These are phyloP conservation scores for Aplochiton taeniatus DNA, from an alignment of 2,797 vertebrate genomes.

Conservation along the genomic window DNA sequence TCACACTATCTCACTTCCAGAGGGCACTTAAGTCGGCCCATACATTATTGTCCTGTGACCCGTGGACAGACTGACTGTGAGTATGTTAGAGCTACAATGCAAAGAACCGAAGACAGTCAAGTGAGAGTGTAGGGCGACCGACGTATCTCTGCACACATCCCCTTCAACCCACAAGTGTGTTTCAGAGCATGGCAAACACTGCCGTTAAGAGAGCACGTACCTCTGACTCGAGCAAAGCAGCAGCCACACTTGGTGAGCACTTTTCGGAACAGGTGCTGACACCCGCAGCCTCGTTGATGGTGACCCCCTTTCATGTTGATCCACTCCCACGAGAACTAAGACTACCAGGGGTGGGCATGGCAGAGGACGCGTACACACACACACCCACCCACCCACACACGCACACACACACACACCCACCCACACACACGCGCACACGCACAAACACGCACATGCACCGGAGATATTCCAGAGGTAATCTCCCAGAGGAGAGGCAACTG, in stretches of 20 bases:
- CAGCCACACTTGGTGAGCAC: constrained; percentile 86
- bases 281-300: constrained; percentile 80
- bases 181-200: not conserved
- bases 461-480: constrained; percentile 42
- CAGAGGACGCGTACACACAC: constrained; percentile 29
- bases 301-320: constrained; percentile 83
- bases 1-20: not conserved
- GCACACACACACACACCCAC: constrained; percentile 12
- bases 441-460: constrained; percentile 8
- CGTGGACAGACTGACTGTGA: not conserved
- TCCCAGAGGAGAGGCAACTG: constrained; percentile 14
- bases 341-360: constrained; percentile 52
- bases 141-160: too few relatives aligned
- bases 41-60: not conserved
- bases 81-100: not conserved
- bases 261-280: constrained; percentile 86
- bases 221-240: constrained; percentile 81
- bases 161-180: too few relatives aligned
- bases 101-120: too few relatives aligned
- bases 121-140: too few relatives aligned
- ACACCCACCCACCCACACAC: constrained; percentile 2
- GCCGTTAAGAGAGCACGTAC: constrained; percentile 65
- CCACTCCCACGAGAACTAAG: constrained; percentile 52
- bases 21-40: not conserved
- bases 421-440: constrained; percentile 11